Evolutionary conservation across 2,888 invertebrate species (phyloP), one percentile per base, ranked within the genome.

Genomic region (Flabesymbios commensalis): DNA sequence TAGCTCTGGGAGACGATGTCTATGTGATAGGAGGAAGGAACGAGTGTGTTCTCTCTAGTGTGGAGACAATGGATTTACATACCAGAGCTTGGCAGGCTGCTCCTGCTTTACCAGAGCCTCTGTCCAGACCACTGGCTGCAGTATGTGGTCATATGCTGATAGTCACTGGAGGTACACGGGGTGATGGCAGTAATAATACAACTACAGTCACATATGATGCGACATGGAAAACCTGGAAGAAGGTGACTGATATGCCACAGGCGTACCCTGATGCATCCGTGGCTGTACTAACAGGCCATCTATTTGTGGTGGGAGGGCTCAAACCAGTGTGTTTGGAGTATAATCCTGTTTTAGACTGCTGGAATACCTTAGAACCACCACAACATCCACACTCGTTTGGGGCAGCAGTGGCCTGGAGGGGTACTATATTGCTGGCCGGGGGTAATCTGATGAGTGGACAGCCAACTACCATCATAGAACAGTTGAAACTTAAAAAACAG

Each of bases 1-100:
- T 61, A 32, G 52, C 57, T 4, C 63, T 57, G 29, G 54, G 52
- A 19, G 63, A 59, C 26, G 7, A 22, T 22, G 57, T 65, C 17
- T 60, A 57, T 32, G 60, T 63, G 24, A 29, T 65, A 7, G 65
- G 65, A n/a, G 65, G 65, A 19, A 57, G 63, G 58, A 61, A 60
- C 29, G 60, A 63, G 36, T 28, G 39, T 24, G 57, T 48, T 33
- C 39, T 65, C 19, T 48, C 39, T 7, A 41, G 53, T 22, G 49
- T 61, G 3, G 65, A 65, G 33, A 26, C 36, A 19, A 26, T 61
- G n/a, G 28, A 61, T 43, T 10, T 41, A 2, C 33, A 39, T 17
- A 28, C n/a, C 10, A 31, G 42, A n/a, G 51, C 36, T 19, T 64
- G 64, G 64, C 28, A 48, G 22, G 10, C 31, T 14, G 26, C 43